Percentiles rank a stretch among this genome's conserved stretches.
These are phyloP conservation scores for Pseudopleuronectes americanus DNA, from an alignment of 2,797 vertebrate species.

Conservation along the genomic window DNA sequence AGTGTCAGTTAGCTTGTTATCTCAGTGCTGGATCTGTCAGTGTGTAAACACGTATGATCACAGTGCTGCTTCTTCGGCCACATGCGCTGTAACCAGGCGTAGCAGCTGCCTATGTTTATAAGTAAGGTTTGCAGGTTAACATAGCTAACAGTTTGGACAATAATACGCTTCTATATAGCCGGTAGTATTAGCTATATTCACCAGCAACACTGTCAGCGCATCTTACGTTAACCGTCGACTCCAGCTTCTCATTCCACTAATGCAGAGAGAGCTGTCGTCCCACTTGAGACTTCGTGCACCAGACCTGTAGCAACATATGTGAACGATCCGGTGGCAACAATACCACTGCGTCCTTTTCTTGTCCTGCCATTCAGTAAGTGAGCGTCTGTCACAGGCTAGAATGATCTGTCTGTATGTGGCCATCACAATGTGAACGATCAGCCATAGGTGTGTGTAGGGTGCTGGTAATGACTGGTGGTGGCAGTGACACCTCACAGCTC, in stretches of 20 bases:
- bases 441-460: conserved; percentile 24
- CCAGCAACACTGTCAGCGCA: background rate
- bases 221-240: background rate
- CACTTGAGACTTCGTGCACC: no score
- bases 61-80: background rate
- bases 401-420: conserved; percentile 54
- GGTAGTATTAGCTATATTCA: background rate
- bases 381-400: conserved; percentile 51
- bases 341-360: conserved; percentile 33
- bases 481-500: background rate
- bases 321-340: conserved; percentile 19
- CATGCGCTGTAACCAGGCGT: background rate
- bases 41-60: conserved; percentile 1
- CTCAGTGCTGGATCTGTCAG: background rate
- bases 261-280: background rate
- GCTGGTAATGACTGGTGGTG: conserved; percentile 19
- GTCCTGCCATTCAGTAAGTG: conserved; percentile 52
- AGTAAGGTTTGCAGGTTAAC: background rate
- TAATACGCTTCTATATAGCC: no score
- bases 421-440: conserved; percentile 46
- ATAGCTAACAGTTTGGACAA: background rate
- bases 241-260: background rate
- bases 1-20: conserved; percentile 38
- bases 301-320: background rate
- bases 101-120: accelerated